These are phyloP conservation scores for Drosophila affinis DNA, from an alignment of 2,888 invertebrate genomes.

Conservation along the genomic window DNA sequence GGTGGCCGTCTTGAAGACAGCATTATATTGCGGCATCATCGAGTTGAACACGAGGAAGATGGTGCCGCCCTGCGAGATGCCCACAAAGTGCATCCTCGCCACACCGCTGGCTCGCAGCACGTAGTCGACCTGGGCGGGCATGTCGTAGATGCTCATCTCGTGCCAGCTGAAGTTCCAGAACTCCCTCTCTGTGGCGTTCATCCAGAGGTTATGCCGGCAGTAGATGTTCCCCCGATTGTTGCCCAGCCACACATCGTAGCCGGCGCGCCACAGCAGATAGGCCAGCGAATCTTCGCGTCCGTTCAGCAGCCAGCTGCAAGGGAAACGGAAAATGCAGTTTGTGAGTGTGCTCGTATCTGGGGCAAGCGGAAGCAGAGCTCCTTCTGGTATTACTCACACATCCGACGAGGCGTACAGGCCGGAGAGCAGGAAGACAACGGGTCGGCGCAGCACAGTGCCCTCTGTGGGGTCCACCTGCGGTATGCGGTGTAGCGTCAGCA, in stretches of 20 bases:
- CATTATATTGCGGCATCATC: constrained; percentile 81
- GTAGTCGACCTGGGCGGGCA: constrained; percentile 82
- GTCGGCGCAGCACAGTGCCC: constrained; percentile 68
- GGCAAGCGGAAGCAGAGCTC: constrained; percentile 19
- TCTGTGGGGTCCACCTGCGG: constrained; percentile 68
- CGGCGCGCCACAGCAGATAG: constrained; percentile 81
- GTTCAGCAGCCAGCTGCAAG: constrained; percentile 77
- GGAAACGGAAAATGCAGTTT: background rate
- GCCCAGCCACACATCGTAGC: constrained; percentile 83
- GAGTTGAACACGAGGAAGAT: constrained; percentile 81
- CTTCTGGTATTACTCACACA: constrained; percentile 58
- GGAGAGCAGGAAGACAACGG: constrained; percentile 80
- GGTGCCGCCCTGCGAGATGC: constrained; percentile 82
- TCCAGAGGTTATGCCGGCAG: constrained; percentile 77
- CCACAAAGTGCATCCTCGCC: constrained; percentile 79
- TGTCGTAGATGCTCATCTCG: constrained; percentile 82
- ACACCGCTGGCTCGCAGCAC: constrained; percentile 76
- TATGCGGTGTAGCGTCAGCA: constrained; percentile 81
- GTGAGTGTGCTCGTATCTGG: background rate
- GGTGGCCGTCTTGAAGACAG: constrained; percentile 80
- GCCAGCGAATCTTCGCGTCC: constrained; percentile 82
- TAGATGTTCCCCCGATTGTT: constrained; percentile 82
- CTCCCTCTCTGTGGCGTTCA: constrained; percentile 83
- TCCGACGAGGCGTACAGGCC: constrained; percentile 82
- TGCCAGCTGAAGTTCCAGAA: constrained; percentile 83